A percentile compares a stretch with the other conserved stretches of the same genome.
phyloP scores from a whole-genome alignment of 2,797 vertebrate species.

The Microtus obscurus region DNA sequence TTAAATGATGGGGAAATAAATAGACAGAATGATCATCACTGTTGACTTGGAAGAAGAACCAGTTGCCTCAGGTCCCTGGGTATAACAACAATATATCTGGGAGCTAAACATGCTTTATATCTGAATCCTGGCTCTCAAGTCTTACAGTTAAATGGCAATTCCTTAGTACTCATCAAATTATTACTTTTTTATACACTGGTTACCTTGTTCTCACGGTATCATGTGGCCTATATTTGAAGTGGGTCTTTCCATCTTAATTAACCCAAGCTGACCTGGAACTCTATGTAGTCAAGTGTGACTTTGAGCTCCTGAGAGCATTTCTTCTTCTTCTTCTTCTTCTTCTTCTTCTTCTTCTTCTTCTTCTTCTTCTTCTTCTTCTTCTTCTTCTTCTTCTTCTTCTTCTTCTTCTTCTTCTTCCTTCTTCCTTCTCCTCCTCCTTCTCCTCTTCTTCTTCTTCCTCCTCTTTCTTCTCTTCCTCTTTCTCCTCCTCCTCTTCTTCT shows the following conservation, averaged over 20 bases:
- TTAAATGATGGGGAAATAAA: not conserved
- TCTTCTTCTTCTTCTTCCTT: no score
- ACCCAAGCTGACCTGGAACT: not conserved
- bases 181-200: conserved; percentile 4
- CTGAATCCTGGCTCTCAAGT: not conserved
- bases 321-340: not conserved
- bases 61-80: not conserved
- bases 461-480: not conserved
- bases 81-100: not conserved
- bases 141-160: not conserved
- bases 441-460: accelerated
- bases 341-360: not conserved
- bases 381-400: no score
- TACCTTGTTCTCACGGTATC: not conserved
- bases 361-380: no score
- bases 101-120: not conserved
- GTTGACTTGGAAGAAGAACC: not conserved
- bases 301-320: not conserved
- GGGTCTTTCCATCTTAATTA: not conserved
- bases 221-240: not conserved
- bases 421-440: accelerated
- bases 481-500: not conserved
- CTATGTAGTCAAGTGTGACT: not conserved
- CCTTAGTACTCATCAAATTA: conserved; percentile 23
- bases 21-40: not conserved